Conservation (phyloP, 2,888 invertebrate species). For the Dynastes maya region DNA sequence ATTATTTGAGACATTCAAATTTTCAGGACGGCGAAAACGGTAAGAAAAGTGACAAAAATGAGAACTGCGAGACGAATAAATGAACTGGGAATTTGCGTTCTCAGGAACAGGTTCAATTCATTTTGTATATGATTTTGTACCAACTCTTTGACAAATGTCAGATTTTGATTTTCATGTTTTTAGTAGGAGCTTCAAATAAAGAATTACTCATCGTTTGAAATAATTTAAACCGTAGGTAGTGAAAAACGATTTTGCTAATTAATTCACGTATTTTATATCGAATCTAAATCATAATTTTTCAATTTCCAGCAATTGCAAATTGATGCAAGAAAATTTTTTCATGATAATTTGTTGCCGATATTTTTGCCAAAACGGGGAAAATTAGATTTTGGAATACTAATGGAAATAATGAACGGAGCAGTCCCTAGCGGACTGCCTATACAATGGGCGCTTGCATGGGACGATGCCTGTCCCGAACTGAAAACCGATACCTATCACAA, state of each 20-base stretch:
- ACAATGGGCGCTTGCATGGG: slow-evolving; percentile 73
- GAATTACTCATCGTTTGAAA: slow-evolving; percentile 15
- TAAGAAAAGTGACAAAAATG: too few species aligned
- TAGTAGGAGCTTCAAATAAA: neutral
- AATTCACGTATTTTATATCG: neutral
- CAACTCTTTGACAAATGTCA: neutral
- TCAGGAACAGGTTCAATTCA: too few species aligned
- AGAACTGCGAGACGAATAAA: too few species aligned
- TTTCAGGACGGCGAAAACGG: too few species aligned
- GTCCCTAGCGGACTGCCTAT: slow-evolving; percentile 66
- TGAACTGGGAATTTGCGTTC: too few species aligned
- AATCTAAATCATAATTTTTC: neutral
- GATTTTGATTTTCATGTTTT: slow-evolving; percentile 23
- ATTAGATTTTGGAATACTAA: slow-evolving; percentile 57
- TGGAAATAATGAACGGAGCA: slow-evolving; percentile 66
- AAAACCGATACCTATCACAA: slow-evolving; percentile 55
- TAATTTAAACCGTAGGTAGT: neutral
- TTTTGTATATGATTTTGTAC: too few species aligned
- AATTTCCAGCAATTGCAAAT: neutral
- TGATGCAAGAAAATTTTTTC: neutral
- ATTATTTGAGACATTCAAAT: too few species aligned
- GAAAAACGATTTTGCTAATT: neutral
- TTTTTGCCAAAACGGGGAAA: slow-evolving; percentile 50
- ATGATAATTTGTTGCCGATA: slow-evolving; percentile 3
- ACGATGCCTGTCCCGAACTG: slow-evolving; percentile 69